Evolutionary conservation across 2,113 vertebrate genomes (phyloP).

Genomic region (Pelobates fuscus): DNA sequence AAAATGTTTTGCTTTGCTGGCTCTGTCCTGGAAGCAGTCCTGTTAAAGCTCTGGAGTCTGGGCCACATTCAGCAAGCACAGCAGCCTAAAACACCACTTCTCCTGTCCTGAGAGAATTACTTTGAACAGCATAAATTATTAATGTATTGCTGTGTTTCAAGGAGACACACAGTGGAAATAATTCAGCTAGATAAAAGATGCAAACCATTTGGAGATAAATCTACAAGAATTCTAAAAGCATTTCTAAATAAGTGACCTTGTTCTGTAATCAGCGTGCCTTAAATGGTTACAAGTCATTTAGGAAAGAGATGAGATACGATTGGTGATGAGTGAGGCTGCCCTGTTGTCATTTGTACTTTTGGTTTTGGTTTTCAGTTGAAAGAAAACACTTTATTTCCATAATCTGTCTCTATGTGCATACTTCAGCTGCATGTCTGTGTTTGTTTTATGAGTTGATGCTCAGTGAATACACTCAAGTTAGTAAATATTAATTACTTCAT

Average conservation of each 20-base stretch:
- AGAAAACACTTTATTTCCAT: background rate
- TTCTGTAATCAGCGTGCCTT: background rate
- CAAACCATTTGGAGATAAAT: constrained; percentile 48
- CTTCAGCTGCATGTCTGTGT: no score
- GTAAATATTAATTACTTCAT: no score
- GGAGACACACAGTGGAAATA: constrained; percentile 53
- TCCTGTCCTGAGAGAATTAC: constrained; percentile 43
- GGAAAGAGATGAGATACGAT: background rate
- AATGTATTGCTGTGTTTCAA: constrained; percentile 63
- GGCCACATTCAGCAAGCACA: constrained; percentile 24
- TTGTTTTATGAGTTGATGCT: no score
- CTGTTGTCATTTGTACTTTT: background rate
- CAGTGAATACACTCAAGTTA: no score
- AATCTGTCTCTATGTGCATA: no score
- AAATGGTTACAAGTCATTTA: constrained; percentile 15
- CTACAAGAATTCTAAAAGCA: constrained; percentile 35
- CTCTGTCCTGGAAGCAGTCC: no score
- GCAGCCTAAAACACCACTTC: constrained; percentile 28
- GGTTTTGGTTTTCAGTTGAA: background rate
- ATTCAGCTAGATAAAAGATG: constrained; percentile 57
- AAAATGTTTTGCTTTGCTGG: background rate
- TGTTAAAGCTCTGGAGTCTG: background rate
- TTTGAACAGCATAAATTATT: constrained; percentile 67
- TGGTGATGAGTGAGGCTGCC: background rate
- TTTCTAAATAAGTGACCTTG: constrained; percentile 38